Evolutionary conservation across 1,140 invertebrate genomes (phyloP).

Genomic region (Gryon sp.): DNA sequence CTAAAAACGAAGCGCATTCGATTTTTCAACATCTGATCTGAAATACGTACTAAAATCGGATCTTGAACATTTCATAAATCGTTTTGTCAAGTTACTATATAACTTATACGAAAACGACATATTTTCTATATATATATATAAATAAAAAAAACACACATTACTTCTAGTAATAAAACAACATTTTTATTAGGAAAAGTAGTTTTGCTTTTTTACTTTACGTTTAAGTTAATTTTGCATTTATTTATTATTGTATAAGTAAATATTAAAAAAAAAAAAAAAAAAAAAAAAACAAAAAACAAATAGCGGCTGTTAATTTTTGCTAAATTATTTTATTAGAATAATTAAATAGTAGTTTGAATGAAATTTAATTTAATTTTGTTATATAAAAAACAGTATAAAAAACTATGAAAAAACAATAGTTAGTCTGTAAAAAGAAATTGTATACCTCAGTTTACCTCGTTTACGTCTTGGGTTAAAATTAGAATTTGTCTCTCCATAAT

Average conservation of each 20-base stretch:
- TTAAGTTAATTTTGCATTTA: no score
- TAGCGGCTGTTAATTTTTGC: no score
- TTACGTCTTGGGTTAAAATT: conserved; percentile 30
- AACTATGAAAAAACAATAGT: conserved; percentile 23
- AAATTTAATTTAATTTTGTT: background rate
- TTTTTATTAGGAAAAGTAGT: no score
- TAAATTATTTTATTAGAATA: no score
- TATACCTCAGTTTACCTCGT: conserved; percentile 43
- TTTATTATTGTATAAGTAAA: no score
- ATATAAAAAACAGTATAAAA: conserved; percentile 12
- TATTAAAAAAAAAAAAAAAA: no score
- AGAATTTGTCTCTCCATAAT: conserved; percentile 36
- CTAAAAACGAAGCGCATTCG: conserved; percentile 40
- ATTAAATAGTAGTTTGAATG: no score
- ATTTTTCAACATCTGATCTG: conserved; percentile 28
- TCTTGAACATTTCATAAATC: conserved; percentile 31
- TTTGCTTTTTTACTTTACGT: no score
- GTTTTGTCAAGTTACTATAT: conserved; percentile 25
- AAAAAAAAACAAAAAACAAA: no score
- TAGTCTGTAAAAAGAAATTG: conserved; percentile 42
- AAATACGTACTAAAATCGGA: conserved; percentile 37
- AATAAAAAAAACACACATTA: background rate
- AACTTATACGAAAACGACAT: conserved; percentile 22
- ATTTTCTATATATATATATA: conserved; percentile 21
- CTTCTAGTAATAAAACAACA: no score